Conservation (phyloP, 2,113 vertebrate species). For the Hydrolagus affinis region DNA sequence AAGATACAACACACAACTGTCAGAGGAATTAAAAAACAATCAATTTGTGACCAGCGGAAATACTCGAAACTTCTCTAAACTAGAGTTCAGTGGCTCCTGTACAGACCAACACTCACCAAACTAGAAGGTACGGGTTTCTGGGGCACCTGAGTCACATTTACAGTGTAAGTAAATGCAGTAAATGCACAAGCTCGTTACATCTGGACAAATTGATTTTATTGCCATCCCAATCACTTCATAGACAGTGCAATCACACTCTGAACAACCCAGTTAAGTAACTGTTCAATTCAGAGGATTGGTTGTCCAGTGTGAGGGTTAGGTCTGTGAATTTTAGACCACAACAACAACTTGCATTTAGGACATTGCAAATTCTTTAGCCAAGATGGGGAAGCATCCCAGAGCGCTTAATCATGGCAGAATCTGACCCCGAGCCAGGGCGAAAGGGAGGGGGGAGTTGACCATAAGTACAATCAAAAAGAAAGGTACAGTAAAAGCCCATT, state of each 20-base stretch:
- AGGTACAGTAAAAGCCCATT: no score
- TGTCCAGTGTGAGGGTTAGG: not conserved
- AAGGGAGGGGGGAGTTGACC: no score
- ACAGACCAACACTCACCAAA: not conserved
- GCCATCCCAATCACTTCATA: not conserved
- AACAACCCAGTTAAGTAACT: not conserved
- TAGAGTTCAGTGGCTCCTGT: not conserved
- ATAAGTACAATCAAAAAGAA: no score
- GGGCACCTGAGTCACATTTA: not conserved
- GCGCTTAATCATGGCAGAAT: no score
- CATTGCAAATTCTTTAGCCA: no score
- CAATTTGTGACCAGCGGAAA: conserved; percentile 36
- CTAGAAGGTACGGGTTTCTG: not conserved
- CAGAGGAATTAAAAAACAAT: conserved; percentile 40
- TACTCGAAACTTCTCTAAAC: not conserved
- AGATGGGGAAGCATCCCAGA: no score
- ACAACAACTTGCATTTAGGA: no score
- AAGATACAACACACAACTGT: conserved; percentile 85
- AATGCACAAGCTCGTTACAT: no score
- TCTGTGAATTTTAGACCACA: not conserved
- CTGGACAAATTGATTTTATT: not conserved
- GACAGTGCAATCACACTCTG: not conserved
- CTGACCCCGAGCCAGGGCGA: no score
- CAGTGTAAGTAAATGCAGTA: not conserved
- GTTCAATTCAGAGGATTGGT: not conserved